Evolutionary conservation across 2,113 vertebrate species (phyloP).

Genomic region (Chaetops frenatus): DNA sequence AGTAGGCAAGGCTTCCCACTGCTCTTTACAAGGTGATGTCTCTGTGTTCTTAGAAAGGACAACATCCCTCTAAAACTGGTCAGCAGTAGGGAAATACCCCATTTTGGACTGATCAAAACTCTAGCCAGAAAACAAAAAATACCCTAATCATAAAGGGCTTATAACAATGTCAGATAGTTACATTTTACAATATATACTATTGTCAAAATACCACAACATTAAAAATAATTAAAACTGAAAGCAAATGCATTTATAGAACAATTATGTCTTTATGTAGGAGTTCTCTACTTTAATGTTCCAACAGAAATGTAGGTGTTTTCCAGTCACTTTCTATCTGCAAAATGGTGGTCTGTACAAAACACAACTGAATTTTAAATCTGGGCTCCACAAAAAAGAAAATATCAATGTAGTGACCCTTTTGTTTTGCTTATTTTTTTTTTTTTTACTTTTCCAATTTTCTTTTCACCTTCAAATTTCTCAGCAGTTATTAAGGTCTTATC

Average conservation of each 20-base stretch:
- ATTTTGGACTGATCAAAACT: slow-evolving; percentile 4
- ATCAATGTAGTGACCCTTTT: not conserved
- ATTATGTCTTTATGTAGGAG: not conserved
- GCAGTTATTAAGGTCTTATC: not conserved
- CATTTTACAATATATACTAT: slow-evolving; percentile 46
- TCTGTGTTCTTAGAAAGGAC: not conserved
- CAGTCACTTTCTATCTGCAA: slow-evolving; percentile 7
- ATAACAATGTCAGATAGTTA: slow-evolving; percentile 3
- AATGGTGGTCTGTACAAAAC: slow-evolving; percentile 26
- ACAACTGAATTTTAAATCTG: not conserved
- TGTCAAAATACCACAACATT: slow-evolving; percentile 54
- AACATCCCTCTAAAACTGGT: not conserved
- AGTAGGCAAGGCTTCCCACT: not conserved
- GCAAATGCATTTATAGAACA: slow-evolving; percentile 5
- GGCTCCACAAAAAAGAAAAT: not conserved
- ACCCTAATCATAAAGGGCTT: not conserved
- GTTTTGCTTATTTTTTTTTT: not conserved
- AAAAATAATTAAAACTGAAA: slow-evolving; percentile 40
- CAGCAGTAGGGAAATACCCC: not conserved
- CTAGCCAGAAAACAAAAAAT: not conserved
- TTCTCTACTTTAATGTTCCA: not conserved
- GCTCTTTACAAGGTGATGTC: not conserved
- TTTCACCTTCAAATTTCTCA: slow-evolving; percentile 28
- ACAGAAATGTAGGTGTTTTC: not conserved
- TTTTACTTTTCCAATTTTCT: not conserved